A percentile compares a stretch with the other conserved stretches of the same genome.
These are phyloP conservation scores for Zingel zingel DNA, from an alignment of 2,113 vertebrate genomes.

Conservation along the genomic window DNA sequence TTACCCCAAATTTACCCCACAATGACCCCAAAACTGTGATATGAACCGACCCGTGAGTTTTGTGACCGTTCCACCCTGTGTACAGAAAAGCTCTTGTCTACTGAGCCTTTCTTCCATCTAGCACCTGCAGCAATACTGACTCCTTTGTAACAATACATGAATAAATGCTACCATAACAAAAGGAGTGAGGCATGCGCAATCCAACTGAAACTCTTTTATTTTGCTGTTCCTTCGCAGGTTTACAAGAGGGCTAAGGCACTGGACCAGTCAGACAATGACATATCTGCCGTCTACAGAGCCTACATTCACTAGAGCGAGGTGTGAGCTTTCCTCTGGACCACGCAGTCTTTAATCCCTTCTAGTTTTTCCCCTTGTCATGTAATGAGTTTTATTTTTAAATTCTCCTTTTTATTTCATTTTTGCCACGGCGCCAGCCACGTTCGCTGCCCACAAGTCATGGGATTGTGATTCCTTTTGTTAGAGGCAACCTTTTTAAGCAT, in stretches of 20 bases:
- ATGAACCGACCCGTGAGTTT: too few species aligned
- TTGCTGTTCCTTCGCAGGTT: constrained; percentile 85
- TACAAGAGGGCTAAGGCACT: constrained; percentile 99
- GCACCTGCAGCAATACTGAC: background rate
- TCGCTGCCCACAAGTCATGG: constrained; percentile 25
- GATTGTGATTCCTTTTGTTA: constrained; percentile 58
- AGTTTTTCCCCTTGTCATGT: constrained; percentile 39
- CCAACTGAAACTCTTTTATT: constrained; percentile 29
- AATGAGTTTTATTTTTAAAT: constrained; percentile 81
- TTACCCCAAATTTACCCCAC: too few species aligned
- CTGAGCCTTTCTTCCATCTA: too few species aligned
- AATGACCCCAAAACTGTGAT: too few species aligned
- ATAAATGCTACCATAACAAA: too few species aligned
- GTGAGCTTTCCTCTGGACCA: constrained; percentile 75
- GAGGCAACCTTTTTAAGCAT: constrained; percentile 70
- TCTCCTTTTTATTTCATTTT: constrained; percentile 70
- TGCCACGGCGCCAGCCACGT: constrained; percentile 72
- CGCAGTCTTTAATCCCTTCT: constrained; percentile 43
- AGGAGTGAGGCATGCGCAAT: background rate
- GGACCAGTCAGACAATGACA: constrained; percentile 99
- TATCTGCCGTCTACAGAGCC: constrained; percentile 98
- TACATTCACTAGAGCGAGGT: constrained; percentile 93
- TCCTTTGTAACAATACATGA: background rate
- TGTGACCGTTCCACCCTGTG: background rate
- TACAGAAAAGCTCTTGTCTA: background rate